Percentiles rank a stretch among this genome's conserved stretches.
Conservation (phyloP, 2,888 invertebrate genomes). For the Didymodactylos carnosus region DNA sequence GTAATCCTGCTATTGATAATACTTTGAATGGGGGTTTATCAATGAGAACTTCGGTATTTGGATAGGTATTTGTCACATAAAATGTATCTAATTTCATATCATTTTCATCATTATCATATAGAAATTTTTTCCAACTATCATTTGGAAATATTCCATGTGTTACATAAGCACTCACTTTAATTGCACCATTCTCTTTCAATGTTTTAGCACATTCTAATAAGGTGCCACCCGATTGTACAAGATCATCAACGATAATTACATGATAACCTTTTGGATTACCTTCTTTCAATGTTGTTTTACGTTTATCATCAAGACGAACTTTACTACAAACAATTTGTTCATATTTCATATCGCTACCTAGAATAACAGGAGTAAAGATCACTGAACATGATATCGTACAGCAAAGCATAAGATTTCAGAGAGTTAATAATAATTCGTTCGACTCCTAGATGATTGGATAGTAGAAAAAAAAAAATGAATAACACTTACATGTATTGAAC, state of each 20-base stretch:
- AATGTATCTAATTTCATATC: slow-evolving; percentile 24
- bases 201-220: slow-evolving; percentile 32
- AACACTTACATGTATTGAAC: slow-evolving; percentile 17
- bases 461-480: background rate
- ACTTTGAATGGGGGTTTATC: slow-evolving; percentile 28
- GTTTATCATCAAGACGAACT: slow-evolving; percentile 25
- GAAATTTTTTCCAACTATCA: slow-evolving; percentile 30
- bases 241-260: slow-evolving; percentile 33
- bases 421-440: no score
- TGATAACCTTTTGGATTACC: slow-evolving; percentile 28
- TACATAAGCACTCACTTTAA: slow-evolving; percentile 29
- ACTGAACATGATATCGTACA: no score
- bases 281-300: slow-evolving; percentile 31
- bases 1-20: slow-evolving; percentile 21
- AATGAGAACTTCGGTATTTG: slow-evolving; percentile 28
- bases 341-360: slow-evolving; percentile 20
- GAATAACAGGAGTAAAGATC: no score
- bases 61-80: slow-evolving; percentile 35
- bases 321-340: slow-evolving; percentile 27
- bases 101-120: slow-evolving; percentile 15
- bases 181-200: slow-evolving; percentile 25
- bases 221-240: slow-evolving; percentile 35
- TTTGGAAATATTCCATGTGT: slow-evolving; percentile 35
- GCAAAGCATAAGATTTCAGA: no score
- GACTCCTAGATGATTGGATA: background rate